Evolutionary conservation across 2,113 vertebrate genomes (phyloP).

Genomic region (Scolopax mira): DNA sequence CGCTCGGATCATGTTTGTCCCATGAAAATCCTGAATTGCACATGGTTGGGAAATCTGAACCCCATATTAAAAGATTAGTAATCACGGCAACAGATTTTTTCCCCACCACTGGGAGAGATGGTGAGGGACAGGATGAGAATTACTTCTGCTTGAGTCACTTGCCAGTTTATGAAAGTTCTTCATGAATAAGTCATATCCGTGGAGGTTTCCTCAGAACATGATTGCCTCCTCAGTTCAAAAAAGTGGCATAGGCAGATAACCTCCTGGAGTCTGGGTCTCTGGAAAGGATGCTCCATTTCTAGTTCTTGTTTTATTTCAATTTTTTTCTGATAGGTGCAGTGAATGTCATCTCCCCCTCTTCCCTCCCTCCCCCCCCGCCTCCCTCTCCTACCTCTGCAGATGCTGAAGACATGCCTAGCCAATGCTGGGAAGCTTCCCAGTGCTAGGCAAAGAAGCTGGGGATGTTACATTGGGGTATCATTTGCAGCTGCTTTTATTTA

Average conservation of each 20-base stretch:
- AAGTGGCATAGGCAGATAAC: not conserved
- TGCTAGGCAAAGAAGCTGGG: not conserved
- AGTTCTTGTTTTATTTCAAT: not conserved
- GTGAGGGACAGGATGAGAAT: not conserved
- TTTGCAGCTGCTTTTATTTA: constrained; percentile 36
- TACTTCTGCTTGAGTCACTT: not conserved
- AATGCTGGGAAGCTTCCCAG: not conserved
- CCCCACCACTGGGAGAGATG: not conserved
- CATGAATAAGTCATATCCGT: not conserved
- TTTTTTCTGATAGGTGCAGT: not conserved
- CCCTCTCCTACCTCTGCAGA: not conserved
- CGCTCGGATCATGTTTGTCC: not conserved
- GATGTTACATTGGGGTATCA: not conserved
- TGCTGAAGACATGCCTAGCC: not conserved
- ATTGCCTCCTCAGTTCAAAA: not conserved
- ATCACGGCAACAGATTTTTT: not conserved
- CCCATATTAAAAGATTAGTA: not conserved
- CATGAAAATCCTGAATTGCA: not conserved
- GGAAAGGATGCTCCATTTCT: not conserved
- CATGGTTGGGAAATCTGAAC: not conserved
- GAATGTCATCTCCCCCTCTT: not conserved
- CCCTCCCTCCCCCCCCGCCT: not conserved
- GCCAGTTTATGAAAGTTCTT: not conserved
- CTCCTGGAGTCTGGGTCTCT: not conserved
- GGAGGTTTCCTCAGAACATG: not conserved